Percentiles rank a stretch among this genome's conserved stretches.
Conservation (phyloP, 2,113 vertebrate species). For the Theristicus caerulescens region DNA sequence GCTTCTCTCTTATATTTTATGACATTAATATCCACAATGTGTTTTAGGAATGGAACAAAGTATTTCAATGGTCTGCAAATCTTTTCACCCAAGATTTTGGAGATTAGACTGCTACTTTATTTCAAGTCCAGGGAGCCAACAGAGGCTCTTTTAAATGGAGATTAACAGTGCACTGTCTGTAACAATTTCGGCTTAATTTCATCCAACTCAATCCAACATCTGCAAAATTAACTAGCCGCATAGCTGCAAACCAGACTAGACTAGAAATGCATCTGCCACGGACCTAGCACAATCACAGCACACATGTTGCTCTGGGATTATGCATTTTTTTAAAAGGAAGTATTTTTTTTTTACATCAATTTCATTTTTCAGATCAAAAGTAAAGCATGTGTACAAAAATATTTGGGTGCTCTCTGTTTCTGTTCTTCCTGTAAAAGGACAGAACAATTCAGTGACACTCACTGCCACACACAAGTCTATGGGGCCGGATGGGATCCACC, state of each 20-base stretch:
- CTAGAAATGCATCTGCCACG: background rate
- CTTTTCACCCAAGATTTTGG: background rate
- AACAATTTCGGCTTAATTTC: background rate
- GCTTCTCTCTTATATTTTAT: background rate
- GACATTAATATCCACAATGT: background rate
- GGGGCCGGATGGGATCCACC: too few relatives aligned
- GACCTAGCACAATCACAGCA: background rate
- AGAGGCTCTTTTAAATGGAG: background rate
- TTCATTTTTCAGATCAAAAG: background rate
- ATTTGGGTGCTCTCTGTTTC: background rate
- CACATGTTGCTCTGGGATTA: background rate
- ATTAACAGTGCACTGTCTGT: background rate
- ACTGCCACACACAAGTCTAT: too few relatives aligned
- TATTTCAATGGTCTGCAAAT: background rate
- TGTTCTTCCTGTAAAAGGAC: background rate
- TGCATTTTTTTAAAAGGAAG: background rate
- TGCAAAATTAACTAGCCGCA: background rate
- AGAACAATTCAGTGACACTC: background rate
- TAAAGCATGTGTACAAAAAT: background rate
- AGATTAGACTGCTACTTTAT: background rate
- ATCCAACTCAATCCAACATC: background rate
- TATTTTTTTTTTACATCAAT: background rate
- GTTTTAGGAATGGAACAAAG: background rate
- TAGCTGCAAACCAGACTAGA: background rate
- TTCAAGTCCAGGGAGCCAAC: background rate